Percentiles rank a stretch among this genome's conserved stretches.
Evolutionary conservation across 1,140 invertebrate genomes (phyloP).

Genomic region (Druon quercuslanigerum): DNA sequence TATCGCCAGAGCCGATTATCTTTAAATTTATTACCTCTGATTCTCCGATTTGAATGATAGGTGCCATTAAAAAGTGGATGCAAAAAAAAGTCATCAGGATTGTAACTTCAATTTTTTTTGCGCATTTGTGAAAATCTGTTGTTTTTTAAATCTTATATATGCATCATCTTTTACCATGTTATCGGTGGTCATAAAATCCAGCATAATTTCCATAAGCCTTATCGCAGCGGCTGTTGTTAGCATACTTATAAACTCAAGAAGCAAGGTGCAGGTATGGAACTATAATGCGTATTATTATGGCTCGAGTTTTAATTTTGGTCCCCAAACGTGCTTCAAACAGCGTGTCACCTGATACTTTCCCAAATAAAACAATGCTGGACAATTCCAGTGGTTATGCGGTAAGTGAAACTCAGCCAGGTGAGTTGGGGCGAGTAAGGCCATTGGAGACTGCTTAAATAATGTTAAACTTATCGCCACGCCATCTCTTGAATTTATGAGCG

Average conservation of each 20-base stretch:
- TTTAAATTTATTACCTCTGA: too few relatives aligned
- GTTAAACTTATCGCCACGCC: too few relatives aligned
- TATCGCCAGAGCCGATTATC: too few relatives aligned
- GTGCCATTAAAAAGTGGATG: too few relatives aligned
- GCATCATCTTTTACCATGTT: constrained; percentile 31
- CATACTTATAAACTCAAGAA: constrained; percentile 41
- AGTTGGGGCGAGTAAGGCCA: background rate
- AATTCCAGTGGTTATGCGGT: too few relatives aligned
- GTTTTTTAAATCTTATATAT: background rate
- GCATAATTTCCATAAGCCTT: constrained; percentile 55
- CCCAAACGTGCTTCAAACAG: constrained; percentile 42
- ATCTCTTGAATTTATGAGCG: too few relatives aligned
- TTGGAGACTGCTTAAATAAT: background rate
- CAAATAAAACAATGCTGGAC: constrained; percentile 47
- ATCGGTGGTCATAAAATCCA: constrained; percentile 58
- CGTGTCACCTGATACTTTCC: constrained; percentile 45
- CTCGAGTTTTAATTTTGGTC: constrained; percentile 56
- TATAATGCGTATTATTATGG: constrained; percentile 54
- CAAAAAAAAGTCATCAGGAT: too few relatives aligned
- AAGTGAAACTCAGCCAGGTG: too few relatives aligned
- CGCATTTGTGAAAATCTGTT: too few relatives aligned
- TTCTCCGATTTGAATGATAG: too few relatives aligned
- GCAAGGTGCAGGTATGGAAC: constrained; percentile 53
- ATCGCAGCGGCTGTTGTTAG: constrained; percentile 49
- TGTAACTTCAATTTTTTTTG: too few relatives aligned